These are phyloP conservation scores for Centropyge bicolor DNA, from an alignment of 2,797 vertebrate species.

Conservation along the genomic window DNA sequence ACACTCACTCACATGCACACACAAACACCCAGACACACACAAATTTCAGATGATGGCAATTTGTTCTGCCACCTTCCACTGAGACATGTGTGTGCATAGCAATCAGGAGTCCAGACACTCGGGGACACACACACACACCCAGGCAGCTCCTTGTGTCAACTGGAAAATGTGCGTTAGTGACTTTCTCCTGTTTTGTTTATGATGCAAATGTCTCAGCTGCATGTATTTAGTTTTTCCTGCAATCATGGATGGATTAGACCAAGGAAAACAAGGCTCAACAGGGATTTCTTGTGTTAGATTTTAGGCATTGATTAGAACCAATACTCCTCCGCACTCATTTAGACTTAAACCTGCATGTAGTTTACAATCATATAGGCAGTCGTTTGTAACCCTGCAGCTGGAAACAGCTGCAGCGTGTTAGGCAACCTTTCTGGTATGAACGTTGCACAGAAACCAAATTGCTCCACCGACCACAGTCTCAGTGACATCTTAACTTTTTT, in stretches of 20 bases:
- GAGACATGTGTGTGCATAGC: constrained; percentile 74
- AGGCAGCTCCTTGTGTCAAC: constrained; percentile 56
- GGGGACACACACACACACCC: constrained; percentile 44
- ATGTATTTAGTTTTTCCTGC: constrained; percentile 52
- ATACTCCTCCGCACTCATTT: constrained; percentile 20
- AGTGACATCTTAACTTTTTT: constrained; percentile 26
- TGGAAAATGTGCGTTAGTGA: constrained; percentile 61
- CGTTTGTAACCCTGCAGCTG: constrained; percentile 21
- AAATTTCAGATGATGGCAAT: constrained; percentile 70
- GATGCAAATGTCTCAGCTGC: constrained; percentile 52
- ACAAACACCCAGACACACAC: constrained; percentile 29
- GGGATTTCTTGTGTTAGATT: constrained; percentile 35
- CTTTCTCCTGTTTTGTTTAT: constrained; percentile 60
- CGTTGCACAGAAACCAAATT: constrained; percentile 23
- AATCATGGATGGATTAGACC: constrained; percentile 39
- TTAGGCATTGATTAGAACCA: constrained; percentile 23
- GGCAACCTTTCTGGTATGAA: constrained; percentile 11
- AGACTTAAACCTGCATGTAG: constrained; percentile 6
- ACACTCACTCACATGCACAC: background rate
- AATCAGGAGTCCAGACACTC: constrained; percentile 74
- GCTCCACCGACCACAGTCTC: background rate
- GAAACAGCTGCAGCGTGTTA: constrained; percentile 18
- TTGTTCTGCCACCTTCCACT: constrained; percentile 78
- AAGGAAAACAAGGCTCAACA: constrained; percentile 43
- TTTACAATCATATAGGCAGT: background rate